Conservation (phyloP, 2,888 invertebrate species). For the Polylopha cassiicola region DNA sequence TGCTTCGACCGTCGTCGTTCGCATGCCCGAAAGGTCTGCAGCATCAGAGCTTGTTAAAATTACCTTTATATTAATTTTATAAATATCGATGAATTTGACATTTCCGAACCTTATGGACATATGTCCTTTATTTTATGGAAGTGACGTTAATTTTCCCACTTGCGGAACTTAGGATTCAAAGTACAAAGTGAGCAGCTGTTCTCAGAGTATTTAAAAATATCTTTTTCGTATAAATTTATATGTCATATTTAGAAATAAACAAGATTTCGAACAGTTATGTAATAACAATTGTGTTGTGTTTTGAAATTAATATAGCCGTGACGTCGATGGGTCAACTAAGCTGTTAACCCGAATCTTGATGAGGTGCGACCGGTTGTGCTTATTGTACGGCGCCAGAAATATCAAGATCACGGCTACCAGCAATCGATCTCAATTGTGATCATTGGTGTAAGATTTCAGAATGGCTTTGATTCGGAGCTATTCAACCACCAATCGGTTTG, state of each 20-base stretch:
- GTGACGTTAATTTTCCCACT: too few relatives aligned
- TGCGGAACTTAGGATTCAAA: too few relatives aligned
- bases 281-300: slow-evolving; percentile 6
- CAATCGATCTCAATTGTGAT: slow-evolving; percentile 25
- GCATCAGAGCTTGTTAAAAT: slow-evolving; percentile 47
- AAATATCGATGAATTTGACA: too few relatives aligned
- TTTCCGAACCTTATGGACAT: too few relatives aligned
- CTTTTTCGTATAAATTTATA: too few relatives aligned
- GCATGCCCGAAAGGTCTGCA: slow-evolving; percentile 42
- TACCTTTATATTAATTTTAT: slow-evolving; percentile 33
- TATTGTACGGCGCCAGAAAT: slow-evolving; percentile 6
- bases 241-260: too few relatives aligned
- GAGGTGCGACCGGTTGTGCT: slow-evolving; percentile 12
- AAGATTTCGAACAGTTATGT: slow-evolving; percentile 1
- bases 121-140: too few relatives aligned
- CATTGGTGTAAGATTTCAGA: neutral
- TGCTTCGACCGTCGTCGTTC: slow-evolving; percentile 35
- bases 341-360: slow-evolving; percentile 20
- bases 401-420: slow-evolving; percentile 31
- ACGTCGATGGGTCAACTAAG: slow-evolving; percentile 14
- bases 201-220: too few relatives aligned
- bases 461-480: too few relatives aligned
- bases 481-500: slow-evolving; percentile 35
- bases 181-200: too few relatives aligned
- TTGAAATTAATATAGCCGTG: slow-evolving; percentile 3